phyloP scores from a whole-genome alignment of 2,797 vertebrate genomes.

The Oryzias dopingdopingensis region DNA sequence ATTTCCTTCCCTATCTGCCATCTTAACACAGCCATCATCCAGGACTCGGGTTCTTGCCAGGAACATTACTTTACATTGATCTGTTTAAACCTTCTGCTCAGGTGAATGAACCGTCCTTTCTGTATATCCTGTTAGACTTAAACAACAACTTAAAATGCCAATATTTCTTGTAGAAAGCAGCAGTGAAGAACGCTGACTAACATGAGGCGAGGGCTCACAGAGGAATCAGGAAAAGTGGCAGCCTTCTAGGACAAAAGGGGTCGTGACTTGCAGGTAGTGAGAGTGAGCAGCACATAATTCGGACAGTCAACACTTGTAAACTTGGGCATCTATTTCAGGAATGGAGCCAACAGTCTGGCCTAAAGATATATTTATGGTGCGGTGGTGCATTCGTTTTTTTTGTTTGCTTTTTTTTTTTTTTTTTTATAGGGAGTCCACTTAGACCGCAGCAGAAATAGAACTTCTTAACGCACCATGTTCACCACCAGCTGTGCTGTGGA shows the following conservation, averaged over 20 bases:
- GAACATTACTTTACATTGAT: slow-evolving; percentile 36
- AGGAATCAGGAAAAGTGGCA: slow-evolving; percentile 32
- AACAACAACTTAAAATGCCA: slow-evolving; percentile 11
- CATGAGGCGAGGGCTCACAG: slow-evolving; percentile 19
- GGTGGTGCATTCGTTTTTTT: slow-evolving; percentile 5
- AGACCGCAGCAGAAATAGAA: slow-evolving; percentile 25
- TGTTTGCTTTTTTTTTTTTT: slow-evolving; percentile 4
- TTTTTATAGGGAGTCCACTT: slow-evolving; percentile 22
- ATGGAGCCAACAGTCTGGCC: slow-evolving; percentile 24
- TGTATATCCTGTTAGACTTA: slow-evolving; percentile 19
- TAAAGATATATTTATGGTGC: slow-evolving; percentile 28
- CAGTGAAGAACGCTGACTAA: slow-evolving; percentile 12
- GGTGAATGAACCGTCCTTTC: slow-evolving; percentile 38
- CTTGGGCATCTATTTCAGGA: slow-evolving; percentile 30
- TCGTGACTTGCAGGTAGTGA: slow-evolving; percentile 1
- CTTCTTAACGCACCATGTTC: slow-evolving; percentile 15
- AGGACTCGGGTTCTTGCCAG: slow-evolving; percentile 47
- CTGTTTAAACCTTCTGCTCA: slow-evolving; percentile 26
- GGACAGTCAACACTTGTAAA: slow-evolving; percentile 17
- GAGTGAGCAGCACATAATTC: slow-evolving; percentile 28
- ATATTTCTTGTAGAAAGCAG: slow-evolving; percentile 11
- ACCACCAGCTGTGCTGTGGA: slow-evolving; percentile 23
- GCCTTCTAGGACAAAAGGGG: slow-evolving; percentile 34
- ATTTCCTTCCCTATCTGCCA: slow-evolving; percentile 53
- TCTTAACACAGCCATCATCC: slow-evolving; percentile 58